These are phyloP conservation scores for Lutjanus erythropterus DNA, from an alignment of 2,113 vertebrate species.

Conservation along the genomic window DNA sequence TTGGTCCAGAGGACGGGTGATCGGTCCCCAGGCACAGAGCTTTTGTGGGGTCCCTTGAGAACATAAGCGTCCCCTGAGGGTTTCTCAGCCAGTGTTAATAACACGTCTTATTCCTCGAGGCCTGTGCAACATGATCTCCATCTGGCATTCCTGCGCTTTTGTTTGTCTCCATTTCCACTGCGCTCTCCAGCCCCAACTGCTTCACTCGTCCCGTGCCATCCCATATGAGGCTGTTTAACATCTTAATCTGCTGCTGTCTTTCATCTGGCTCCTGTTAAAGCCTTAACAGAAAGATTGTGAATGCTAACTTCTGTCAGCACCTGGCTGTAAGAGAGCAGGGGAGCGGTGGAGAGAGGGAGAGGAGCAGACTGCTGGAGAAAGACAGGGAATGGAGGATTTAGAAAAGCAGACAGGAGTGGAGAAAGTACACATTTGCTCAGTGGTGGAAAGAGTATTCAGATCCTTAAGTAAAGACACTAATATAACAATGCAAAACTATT, in stretches of 20 bases:
- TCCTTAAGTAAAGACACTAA: background rate
- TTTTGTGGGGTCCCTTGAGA: slow-evolving; percentile 62
- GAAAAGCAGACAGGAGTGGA: slow-evolving; percentile 20
- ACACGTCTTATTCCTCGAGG: slow-evolving; percentile 76
- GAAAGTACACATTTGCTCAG: slow-evolving; percentile 10
- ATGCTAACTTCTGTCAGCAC: slow-evolving; percentile 85
- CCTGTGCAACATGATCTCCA: slow-evolving; percentile 76
- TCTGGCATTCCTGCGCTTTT: slow-evolving; percentile 82
- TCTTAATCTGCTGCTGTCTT: slow-evolving; percentile 86
- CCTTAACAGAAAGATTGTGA: slow-evolving; percentile 83
- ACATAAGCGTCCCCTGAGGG: slow-evolving; percentile 63
- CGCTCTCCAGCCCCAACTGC: slow-evolving; percentile 66
- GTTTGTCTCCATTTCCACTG: slow-evolving; percentile 75
- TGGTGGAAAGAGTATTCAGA: slow-evolving; percentile 7
- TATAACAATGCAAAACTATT: background rate
- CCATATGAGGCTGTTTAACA: slow-evolving; percentile 82
- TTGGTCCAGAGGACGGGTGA: background rate
- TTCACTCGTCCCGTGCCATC: slow-evolving; percentile 79
- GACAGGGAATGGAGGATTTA: slow-evolving; percentile 32
- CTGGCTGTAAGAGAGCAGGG: slow-evolving; percentile 76
- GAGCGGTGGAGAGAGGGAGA: slow-evolving; percentile 48
- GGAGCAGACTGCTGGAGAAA: slow-evolving; percentile 45
- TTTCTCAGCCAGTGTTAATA: slow-evolving; percentile 79
- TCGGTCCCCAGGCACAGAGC: slow-evolving; percentile 17
- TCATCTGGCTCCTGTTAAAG: slow-evolving; percentile 86